A percentile compares a stretch with the other conserved stretches of the same genome.
Evolutionary conservation across 2,113 vertebrate species (phyloP).

Genomic region (Paramisgurnus dabryanus): DNA sequence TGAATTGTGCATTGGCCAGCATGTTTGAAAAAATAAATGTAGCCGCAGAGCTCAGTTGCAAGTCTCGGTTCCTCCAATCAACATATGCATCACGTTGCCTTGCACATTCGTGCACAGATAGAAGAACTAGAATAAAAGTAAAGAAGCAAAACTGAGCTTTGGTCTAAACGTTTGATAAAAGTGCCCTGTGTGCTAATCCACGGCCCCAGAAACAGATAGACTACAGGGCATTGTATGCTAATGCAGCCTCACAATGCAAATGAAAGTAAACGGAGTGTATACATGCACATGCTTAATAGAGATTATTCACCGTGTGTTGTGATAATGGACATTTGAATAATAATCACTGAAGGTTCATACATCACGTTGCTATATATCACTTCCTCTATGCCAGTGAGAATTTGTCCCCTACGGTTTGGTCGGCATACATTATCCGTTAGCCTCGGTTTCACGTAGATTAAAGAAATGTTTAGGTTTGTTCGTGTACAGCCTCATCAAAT

Average conservation of each 20-base stretch:
- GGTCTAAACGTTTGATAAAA: slow-evolving; percentile 54
- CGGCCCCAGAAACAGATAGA: slow-evolving; percentile 42
- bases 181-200: slow-evolving; percentile 57
- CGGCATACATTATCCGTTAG: slow-evolving; percentile 33
- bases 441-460: slow-evolving; percentile 16
- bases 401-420: slow-evolving; percentile 28
- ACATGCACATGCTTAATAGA: slow-evolving; percentile 45
- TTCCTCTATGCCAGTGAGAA: slow-evolving; percentile 12
- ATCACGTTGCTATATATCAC: slow-evolving; percentile 22
- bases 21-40: slow-evolving; percentile 49
- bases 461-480: neutral
- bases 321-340: slow-evolving; percentile 49
- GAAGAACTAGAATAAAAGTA: neutral
- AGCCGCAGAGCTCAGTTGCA: slow-evolving; percentile 18
- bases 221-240: slow-evolving; percentile 54
- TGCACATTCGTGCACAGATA: slow-evolving; percentile 41
- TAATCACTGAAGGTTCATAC: slow-evolving; percentile 42
- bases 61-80: slow-evolving; percentile 43
- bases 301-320: slow-evolving; percentile 38
- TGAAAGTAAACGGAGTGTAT: slow-evolving; percentile 46
- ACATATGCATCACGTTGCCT: slow-evolving; percentile 52
- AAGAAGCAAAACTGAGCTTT: slow-evolving; percentile 34
- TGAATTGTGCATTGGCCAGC: slow-evolving; percentile 50
- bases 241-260: slow-evolving; percentile 51
- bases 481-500: neutral